Evolutionary conservation across 2,888 invertebrate genomes (phyloP), one percentile per base, ranked within the genome.

Genomic region (Dasysyrphus tricinctus): DNA sequence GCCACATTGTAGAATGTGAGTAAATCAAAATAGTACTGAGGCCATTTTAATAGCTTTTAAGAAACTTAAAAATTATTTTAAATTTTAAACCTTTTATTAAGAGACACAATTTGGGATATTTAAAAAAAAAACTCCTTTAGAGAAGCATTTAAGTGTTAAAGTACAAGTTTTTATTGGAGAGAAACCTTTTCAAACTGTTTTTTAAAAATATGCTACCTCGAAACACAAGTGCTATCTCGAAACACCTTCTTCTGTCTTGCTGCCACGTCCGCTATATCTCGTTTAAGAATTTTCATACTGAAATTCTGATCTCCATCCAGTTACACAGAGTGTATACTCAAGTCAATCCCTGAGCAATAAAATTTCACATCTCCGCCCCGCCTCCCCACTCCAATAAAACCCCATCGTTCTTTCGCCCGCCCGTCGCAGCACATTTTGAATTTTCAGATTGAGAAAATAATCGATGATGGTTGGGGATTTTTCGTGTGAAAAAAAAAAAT

Each of bases 361-460:
- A 59, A 39, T 37, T 6, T 16, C n/a, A 2, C 3, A 14, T 14
- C 29, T n/a, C 0, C 7, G 3, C 24, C 12, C 0, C 7, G 3
- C 24, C 12, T 4, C 3, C 1, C 19, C 37, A 2, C n/a, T 6
- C 1, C 4, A 6, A 6, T 19, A 37, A 39, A 11, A 11, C 14
- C 11, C 12, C 19, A 37, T n/a, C 1, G 4, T 32, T 12, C 12
- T 0, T 16, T 1, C 12, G 5, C 37, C 34, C n/a, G 8, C 11
- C 5, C 11, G 2, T 5, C 11, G 9, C 5, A 29, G n/a, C 8
- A 29, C 14, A 63, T 63, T 57, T 16, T 51, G 67, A 67, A 67
- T 59, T 73, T 67, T 65, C 19, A 42, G 42, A 63, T 69, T 63
- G 61, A 74, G 61, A 37, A 80, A 75, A 75, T 75, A 80, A 80